phyloP scores from a whole-genome alignment of 2,797 vertebrate genomes.

The Balearica regulorum region DNA sequence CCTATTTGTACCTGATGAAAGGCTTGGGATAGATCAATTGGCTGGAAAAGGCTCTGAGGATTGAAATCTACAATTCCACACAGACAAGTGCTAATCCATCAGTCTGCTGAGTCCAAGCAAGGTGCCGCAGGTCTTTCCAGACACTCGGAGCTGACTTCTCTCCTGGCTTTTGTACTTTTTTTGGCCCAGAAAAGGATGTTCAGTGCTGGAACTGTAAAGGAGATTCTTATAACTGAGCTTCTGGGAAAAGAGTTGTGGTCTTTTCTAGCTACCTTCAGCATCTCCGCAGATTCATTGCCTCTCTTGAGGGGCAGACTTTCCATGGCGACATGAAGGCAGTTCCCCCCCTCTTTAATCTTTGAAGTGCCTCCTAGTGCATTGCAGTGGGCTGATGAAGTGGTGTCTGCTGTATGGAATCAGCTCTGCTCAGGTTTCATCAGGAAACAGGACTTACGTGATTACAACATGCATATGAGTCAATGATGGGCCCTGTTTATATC shows the following conservation, averaged over 20 bases:
- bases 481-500: not conserved
- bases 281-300: not conserved
- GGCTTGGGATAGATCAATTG: not conserved
- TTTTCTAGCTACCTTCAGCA: not conserved
- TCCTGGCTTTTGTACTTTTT: not conserved
- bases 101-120: not conserved
- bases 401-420: not conserved
- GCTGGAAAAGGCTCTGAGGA: constrained; percentile 7
- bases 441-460: not conserved
- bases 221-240: not conserved
- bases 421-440: not conserved
- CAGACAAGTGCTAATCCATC: constrained; percentile 6
- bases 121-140: not conserved
- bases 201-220: not conserved
- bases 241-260: not conserved
- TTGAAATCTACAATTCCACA: not conserved
- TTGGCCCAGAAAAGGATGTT: not conserved
- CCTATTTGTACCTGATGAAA: constrained; percentile 1
- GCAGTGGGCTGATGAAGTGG: not conserved
- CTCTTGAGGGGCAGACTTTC: not conserved
- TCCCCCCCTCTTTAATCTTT: not conserved
- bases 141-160: not conserved
- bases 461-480: not conserved
- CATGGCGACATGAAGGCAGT: not conserved
- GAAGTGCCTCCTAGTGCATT: not conserved